Conservation (phyloP, 2,113 vertebrate species). For the Campylomormyrus tamandua region DNA sequence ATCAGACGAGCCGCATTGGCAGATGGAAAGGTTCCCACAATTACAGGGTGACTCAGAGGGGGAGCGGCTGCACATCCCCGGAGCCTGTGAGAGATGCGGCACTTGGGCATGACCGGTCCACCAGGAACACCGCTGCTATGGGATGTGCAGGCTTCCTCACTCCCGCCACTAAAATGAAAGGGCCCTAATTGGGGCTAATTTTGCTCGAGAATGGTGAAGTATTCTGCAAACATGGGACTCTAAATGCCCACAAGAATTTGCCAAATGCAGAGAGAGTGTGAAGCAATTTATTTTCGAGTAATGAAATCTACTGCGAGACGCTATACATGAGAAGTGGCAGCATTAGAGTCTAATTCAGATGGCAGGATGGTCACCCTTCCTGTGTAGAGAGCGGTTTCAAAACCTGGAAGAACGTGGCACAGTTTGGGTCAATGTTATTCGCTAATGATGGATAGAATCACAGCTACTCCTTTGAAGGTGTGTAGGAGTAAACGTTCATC, state of each 20-base stretch:
- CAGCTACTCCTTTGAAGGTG: neutral
- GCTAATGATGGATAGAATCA: neutral
- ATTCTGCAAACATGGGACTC: neutral
- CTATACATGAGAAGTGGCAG: neutral
- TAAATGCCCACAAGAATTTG: neutral
- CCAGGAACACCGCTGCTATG: neutral
- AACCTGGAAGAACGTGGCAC: neutral
- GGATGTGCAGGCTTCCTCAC: neutral
- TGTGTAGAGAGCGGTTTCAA: neutral
- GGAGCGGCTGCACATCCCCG: neutral
- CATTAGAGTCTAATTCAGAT: neutral
- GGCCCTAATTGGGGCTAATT: constrained; percentile 21
- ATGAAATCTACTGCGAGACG: neutral
- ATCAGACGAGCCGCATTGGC: neutral
- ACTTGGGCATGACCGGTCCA: neutral
- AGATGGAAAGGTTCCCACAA: neutral
- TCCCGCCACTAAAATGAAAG: constrained; percentile 3
- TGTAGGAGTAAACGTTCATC: neutral
- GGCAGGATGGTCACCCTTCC: neutral
- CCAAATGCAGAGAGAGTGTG: neutral
- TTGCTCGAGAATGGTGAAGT: constrained; percentile 3
- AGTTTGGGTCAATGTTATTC: neutral
- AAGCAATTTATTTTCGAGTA: neutral
- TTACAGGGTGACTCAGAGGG: neutral
- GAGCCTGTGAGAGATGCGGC: neutral